Percentiles rank a stretch among this genome's conserved stretches.
Evolutionary conservation across 2,113 vertebrate species (phyloP).

Genomic region (Xyrauchen texanus): DNA sequence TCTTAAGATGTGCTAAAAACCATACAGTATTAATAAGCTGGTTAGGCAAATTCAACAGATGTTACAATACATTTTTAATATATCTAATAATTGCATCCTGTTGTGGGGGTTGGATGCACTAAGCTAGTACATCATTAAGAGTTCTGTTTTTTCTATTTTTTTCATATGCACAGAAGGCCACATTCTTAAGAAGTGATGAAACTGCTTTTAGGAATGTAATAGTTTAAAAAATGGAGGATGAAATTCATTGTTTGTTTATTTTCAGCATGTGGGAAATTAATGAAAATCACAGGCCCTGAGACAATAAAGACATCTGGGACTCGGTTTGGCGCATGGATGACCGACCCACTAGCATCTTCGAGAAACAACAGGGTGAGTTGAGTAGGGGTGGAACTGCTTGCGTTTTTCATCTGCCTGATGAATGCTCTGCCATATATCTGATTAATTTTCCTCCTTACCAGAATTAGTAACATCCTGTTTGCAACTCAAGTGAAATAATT

Average conservation of each 20-base stretch:
- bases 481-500: not conserved
- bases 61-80: conserved; percentile 39
- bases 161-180: not conserved
- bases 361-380: conserved; percentile 92
- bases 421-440: not conserved
- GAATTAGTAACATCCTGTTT: not conserved
- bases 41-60: conserved; percentile 30
- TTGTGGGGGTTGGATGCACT: not conserved
- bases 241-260: conserved; percentile 68
- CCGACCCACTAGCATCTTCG: conserved; percentile 87
- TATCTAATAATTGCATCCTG: conserved; percentile 13
- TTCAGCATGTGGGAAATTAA: conserved; percentile 96
- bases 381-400: not conserved
- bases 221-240: not conserved
- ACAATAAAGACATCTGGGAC: conserved; percentile 98
- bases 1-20: conserved; percentile 16
- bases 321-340: conserved; percentile 98
- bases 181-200: conserved; percentile 59
- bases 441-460: not conserved
- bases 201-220: conserved; percentile 63
- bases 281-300: conserved; percentile 96
- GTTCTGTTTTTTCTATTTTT: conserved; percentile 61
- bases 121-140: conserved; percentile 36
- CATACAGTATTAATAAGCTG: conserved; percentile 1
- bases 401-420: not conserved